Evolutionary conservation across 2,113 vertebrate genomes (phyloP).

Genomic region (Atrichornis clamosus): DNA sequence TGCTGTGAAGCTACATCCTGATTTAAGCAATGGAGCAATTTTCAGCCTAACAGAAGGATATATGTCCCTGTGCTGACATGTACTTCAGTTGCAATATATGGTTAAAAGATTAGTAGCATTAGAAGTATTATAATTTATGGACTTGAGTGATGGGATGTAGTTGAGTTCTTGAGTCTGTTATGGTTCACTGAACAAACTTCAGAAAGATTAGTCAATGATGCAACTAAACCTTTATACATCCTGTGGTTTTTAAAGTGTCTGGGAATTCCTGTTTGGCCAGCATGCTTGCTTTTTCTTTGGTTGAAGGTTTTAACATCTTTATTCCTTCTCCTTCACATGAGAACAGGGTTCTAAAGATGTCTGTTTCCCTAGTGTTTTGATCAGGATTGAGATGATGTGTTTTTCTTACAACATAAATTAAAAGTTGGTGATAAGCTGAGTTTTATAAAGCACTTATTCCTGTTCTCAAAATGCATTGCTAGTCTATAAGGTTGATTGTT

Average conservation of each 20-base stretch:
- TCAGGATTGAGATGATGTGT: not conserved
- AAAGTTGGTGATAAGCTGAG: not conserved
- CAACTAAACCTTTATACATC: not conserved
- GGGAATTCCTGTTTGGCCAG: not conserved
- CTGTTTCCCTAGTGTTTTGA: not conserved
- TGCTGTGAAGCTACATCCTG: not conserved
- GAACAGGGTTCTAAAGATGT: not conserved
- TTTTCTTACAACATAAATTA: not conserved
- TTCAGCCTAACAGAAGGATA: not conserved
- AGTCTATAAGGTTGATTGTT: not conserved
- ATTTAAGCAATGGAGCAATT: not conserved
- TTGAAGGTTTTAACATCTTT: not conserved
- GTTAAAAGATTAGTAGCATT: not conserved
- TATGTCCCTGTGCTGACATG: not conserved
- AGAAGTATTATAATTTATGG: not conserved
- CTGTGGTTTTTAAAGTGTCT: not conserved
- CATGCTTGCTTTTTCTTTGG: not conserved
- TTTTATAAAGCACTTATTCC: not conserved
- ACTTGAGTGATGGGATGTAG: not conserved
- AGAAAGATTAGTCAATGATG: not conserved
- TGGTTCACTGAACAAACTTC: not conserved
- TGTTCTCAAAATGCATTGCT: not conserved
- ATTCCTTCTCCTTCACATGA: not conserved
- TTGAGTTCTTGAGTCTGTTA: not conserved
- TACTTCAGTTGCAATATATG: not conserved